Base-by-base conservation (phyloP, 2,888 invertebrate species). In the Drosophila kanekoi region DNA sequence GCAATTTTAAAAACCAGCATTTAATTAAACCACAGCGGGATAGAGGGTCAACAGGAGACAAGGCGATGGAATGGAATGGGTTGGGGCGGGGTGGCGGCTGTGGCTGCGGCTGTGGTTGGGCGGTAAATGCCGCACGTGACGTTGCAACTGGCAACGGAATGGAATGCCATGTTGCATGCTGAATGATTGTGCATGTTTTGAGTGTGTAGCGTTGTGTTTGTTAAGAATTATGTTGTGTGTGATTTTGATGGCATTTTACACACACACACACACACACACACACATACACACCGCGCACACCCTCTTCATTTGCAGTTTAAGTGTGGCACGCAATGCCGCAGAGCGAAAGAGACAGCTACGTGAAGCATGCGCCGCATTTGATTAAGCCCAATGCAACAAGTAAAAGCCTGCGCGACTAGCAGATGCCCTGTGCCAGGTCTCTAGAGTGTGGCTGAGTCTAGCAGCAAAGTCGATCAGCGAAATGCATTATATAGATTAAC, bases 1-100 rank as follows among this genome's bases (percentile, higher is more conserved):
- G 87, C 87, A 88, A 88, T 83, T 88, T 83, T 78, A 83, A 76
- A 81, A 83, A 81, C 70, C 84, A 86, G 81, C 83, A 88, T 83
- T 83, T 83, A 88, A 83, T 83, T 83, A 83, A 83, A 86, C 66
- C 67, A 70, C 79, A 72, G 80, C 65, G 64, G 68, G 78, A 74
- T 44, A 45, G 61, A 40, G 45, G 41, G 37, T 13, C 49, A 20
- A 52, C 8, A 20, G 23, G 9, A 18, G 9, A 2, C 11, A 37
- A 10, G 2, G 4, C 16, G n/a, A 8, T 9, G 16, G 23, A 8
- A 8, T 18, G 18, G 18, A 2, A 18, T 18, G 18, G 18, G 18
- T 18, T 18, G 18, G 23, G 23, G n/a, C 2, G 13, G 38, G 4
- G 37, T 18, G 49, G 23, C 5, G 23, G 48, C 11, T 4, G 14